phyloP scores from a whole-genome alignment of 2,797 vertebrate species.

The Coregonus suidteri region DNA sequence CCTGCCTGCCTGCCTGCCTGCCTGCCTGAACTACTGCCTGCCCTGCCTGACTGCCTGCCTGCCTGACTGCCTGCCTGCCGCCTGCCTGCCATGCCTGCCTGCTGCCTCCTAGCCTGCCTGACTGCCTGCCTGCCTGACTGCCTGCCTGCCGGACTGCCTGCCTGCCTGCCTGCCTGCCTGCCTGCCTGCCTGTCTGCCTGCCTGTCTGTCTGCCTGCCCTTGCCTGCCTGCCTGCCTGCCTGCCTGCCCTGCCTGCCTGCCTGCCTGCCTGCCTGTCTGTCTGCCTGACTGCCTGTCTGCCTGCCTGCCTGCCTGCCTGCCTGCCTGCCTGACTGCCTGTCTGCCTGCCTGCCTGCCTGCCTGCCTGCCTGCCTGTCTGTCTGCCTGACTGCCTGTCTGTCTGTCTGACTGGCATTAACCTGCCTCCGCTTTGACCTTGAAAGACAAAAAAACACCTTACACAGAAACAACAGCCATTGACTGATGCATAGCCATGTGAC shows the following conservation, averaged over 20 bases:
- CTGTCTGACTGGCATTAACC: constrained; percentile 21
- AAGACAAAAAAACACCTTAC: constrained; percentile 72
- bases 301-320: too few species aligned
- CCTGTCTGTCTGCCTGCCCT: too few species aligned
- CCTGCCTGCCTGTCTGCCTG: not conserved
- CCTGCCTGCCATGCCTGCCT: not conserved
- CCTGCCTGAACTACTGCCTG: not conserved
- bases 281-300: not conserved
- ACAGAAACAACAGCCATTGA: constrained; percentile 79
- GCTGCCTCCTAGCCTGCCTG: too few species aligned
- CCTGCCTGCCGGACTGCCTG: not conserved
- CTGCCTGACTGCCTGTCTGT: not conserved
- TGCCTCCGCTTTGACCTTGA: constrained; percentile 61
- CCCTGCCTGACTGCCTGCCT: not conserved
- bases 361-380: not conserved
- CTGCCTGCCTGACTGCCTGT: not conserved
- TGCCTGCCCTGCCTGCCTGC: too few species aligned
- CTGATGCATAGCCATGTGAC: constrained; percentile 81
- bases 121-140: not conserved
- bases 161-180: not conserved
- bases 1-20: not conserved
- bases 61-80: too few species aligned
- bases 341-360: not conserved
- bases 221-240: not conserved
- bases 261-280: not conserved